phyloP scores from a whole-genome alignment of 2,888 invertebrate genomes.

The Nycteola revayana region DNA sequence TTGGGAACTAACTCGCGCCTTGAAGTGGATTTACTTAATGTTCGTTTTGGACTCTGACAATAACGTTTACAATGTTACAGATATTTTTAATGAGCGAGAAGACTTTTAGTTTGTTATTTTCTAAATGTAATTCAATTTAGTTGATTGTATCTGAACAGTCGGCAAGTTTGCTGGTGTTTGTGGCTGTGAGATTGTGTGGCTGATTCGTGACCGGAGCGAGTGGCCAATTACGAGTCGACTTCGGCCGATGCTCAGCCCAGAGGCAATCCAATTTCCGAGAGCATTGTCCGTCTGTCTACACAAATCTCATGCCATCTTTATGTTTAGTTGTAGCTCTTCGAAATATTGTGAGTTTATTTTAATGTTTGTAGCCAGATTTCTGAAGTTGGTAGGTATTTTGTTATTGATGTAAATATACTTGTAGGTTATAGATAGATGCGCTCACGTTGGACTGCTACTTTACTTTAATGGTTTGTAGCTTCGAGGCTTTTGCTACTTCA shows the following conservation, averaged over 20 bases:
- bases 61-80: constrained; percentile 27
- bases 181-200: constrained; percentile 34
- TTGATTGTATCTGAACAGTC: constrained; percentile 29
- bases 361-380: too few species aligned
- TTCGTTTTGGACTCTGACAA: constrained; percentile 36
- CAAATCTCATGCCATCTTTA: constrained; percentile 34
- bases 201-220: constrained; percentile 46
- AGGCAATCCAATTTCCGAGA: constrained; percentile 71
- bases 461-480: too few species aligned
- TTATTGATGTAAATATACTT: too few species aligned
- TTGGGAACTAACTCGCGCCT: constrained; percentile 63
- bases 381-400: too few species aligned
- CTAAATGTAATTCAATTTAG: constrained; percentile 34
- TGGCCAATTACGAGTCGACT: constrained; percentile 61
- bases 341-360: too few species aligned
- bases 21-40: constrained; percentile 63
- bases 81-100: constrained; percentile 21
- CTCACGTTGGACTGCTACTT: too few species aligned
- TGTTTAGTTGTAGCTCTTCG: constrained; percentile 20
- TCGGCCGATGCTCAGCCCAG: constrained; percentile 50
- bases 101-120: constrained; percentile 23
- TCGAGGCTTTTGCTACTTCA: too few species aligned
- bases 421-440: too few species aligned
- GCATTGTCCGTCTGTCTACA: constrained; percentile 62
- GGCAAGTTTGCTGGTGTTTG: constrained; percentile 27